phyloP scores from a whole-genome alignment of 2,888 invertebrate species.

The Pyrocoelia pectoralis region DNA sequence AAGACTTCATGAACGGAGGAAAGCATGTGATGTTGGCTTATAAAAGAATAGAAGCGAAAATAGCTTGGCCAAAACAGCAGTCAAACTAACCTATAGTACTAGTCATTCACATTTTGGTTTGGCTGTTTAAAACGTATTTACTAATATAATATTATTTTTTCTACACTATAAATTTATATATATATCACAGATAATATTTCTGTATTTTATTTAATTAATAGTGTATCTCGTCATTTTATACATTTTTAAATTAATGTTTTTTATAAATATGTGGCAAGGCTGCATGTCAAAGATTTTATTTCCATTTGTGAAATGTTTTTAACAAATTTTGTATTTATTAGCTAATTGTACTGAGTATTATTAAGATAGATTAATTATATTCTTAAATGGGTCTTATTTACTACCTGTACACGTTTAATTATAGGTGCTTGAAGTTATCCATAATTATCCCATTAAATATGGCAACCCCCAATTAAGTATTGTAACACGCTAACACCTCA shows the following conservation, averaged over 20 bases:
- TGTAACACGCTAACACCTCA: neutral
- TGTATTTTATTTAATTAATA: constrained; percentile 25
- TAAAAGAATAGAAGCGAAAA: constrained; percentile 95
- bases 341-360: constrained; percentile 47
- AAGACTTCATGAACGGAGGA: constrained; percentile 81
- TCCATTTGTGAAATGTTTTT: constrained; percentile 42
- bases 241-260: constrained; percentile 47
- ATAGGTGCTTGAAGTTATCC: neutral
- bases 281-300: constrained; percentile 42
- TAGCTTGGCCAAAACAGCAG: constrained; percentile 87
- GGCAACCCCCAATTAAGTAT: constrained; percentile 2
- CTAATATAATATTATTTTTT: constrained; percentile 35
- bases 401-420: constrained; percentile 1
- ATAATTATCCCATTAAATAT: constrained; percentile 13
- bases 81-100: constrained; percentile 47
- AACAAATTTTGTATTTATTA: constrained; percentile 47
- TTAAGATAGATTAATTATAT: constrained; percentile 47
- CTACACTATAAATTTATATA: constrained; percentile 34
- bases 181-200: constrained; percentile 18
- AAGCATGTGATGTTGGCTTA: constrained; percentile 93
- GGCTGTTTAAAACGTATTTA: constrained; percentile 38
- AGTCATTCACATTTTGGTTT: constrained; percentile 45
- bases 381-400: constrained; percentile 37
- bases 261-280: constrained; percentile 48
- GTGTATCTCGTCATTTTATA: constrained; percentile 41